Evolutionary conservation across 2,113 vertebrate genomes (phyloP).

Genomic region (Amblyopsis rosae): DNA sequence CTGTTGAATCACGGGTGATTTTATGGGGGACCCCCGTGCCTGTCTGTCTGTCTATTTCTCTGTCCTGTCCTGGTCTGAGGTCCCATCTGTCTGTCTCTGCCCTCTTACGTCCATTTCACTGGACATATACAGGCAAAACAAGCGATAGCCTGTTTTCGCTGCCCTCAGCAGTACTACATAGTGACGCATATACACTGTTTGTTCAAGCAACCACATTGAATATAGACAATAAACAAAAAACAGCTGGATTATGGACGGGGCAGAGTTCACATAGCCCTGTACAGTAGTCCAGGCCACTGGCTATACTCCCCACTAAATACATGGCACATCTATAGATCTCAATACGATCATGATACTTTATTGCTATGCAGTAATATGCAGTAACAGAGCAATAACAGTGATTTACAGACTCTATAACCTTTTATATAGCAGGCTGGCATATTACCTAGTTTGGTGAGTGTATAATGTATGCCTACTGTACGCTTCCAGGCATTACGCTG

Average conservation of each 20-base stretch:
- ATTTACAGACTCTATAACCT: background rate
- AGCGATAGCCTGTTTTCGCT: conserved; percentile 15
- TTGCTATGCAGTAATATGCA: background rate
- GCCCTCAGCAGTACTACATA: conserved; percentile 24
- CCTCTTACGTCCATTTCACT: conserved; percentile 5
- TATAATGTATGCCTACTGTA: background rate
- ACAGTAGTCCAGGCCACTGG: background rate
- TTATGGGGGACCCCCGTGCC: conserved; percentile 4
- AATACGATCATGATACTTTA: conserved; percentile 2
- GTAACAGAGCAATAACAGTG: background rate
- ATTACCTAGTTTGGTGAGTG: background rate
- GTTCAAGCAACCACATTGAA: conserved; percentile 27
- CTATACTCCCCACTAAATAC: conserved; percentile 18
- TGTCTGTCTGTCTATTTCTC: conserved; percentile 13
- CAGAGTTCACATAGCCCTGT: conserved; percentile 20
- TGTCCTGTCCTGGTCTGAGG: background rate
- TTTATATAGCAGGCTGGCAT: background rate
- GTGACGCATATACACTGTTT: conserved; percentile 34
- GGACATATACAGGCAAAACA: conserved; percentile 18
- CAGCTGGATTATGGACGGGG: conserved; percentile 43
- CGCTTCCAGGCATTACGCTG: background rate
- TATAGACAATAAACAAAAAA: conserved; percentile 44
- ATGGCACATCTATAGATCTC: conserved; percentile 3
- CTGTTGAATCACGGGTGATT: conserved; percentile 29
- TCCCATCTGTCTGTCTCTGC: background rate